Percentiles rank a stretch among this genome's conserved stretches.
These are phyloP conservation scores for Rhodinocichla rosea DNA, from an alignment of 2,113 vertebrate species.

Conservation along the genomic window DNA sequence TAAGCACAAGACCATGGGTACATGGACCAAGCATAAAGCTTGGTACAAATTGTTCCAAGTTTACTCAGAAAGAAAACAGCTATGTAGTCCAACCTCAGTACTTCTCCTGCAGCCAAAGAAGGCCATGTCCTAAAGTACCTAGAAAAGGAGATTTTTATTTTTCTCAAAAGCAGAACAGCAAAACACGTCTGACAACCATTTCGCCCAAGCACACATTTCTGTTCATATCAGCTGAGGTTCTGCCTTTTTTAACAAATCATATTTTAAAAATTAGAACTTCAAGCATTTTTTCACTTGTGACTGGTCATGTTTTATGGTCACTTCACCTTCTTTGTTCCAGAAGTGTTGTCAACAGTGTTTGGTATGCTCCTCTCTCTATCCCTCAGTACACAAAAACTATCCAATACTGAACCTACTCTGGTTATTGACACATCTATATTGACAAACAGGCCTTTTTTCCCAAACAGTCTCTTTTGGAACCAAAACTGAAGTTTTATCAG, in stretches of 20 bases:
- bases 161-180: background rate
- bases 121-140: background rate
- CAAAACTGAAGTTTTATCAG: background rate
- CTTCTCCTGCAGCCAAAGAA: background rate
- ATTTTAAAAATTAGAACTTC: background rate
- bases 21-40: background rate
- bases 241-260: background rate
- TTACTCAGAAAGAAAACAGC: background rate
- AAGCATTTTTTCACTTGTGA: background rate
- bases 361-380: background rate
- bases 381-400: background rate
- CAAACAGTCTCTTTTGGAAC: background rate
- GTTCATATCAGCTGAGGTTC: background rate
- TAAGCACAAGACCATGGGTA: background rate
- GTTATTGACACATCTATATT: background rate
- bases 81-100: rapidly evolving
- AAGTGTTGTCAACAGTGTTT: background rate
- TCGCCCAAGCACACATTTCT: rapidly evolving
- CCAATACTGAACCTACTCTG: background rate
- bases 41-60: too few relatives aligned
- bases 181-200: background rate
- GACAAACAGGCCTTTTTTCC: background rate
- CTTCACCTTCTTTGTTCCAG: background rate
- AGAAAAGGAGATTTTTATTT: background rate
- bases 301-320: rapidly evolving